Percentiles rank a stretch among this genome's conserved stretches.
Conservation (phyloP, 2,888 invertebrate genomes). For the Xylocampa areola region DNA sequence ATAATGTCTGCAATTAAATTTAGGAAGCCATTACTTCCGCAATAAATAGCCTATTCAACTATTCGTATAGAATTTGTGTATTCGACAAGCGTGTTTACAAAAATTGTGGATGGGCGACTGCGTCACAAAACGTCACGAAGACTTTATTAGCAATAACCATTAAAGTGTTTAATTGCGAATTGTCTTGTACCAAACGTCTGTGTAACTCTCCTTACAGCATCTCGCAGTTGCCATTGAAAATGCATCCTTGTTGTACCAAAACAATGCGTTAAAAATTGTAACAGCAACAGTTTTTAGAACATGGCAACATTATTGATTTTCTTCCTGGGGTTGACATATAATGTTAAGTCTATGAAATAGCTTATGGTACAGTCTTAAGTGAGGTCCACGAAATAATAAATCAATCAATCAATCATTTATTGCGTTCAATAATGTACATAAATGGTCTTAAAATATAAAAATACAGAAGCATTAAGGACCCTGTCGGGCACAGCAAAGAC, state of each 20-base stretch:
- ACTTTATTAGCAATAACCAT: slow-evolving; percentile 66
- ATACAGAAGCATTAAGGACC: too few relatives aligned
- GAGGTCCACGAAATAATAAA: slow-evolving; percentile 6
- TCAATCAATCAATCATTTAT: too few relatives aligned
- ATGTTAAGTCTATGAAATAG: slow-evolving; percentile 63
- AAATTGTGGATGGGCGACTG: slow-evolving; percentile 83
- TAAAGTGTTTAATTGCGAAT: slow-evolving; percentile 78
- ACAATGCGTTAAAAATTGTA: slow-evolving; percentile 77
- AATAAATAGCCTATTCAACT: slow-evolving; percentile 88
- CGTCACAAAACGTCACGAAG: slow-evolving; percentile 75
- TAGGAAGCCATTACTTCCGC: slow-evolving; percentile 90
- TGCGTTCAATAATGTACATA: too few relatives aligned
- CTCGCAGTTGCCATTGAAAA: slow-evolving; percentile 71
- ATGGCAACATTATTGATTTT: slow-evolving; percentile 87
- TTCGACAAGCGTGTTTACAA: slow-evolving; percentile 90
- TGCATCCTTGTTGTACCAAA: slow-evolving; percentile 71
- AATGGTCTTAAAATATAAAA: too few relatives aligned
- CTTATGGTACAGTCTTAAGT: slow-evolving; percentile 16
- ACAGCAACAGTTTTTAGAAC: slow-evolving; percentile 68
- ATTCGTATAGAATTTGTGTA: slow-evolving; percentile 85
- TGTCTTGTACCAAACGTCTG: slow-evolving; percentile 56
- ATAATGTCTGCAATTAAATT: slow-evolving; percentile 86
- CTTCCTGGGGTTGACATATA: slow-evolving; percentile 68
- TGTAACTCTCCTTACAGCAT: slow-evolving; percentile 59
- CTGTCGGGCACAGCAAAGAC: too few relatives aligned